Conservation (phyloP, 2,888 invertebrate species). For the Hyles lineata region DNA sequence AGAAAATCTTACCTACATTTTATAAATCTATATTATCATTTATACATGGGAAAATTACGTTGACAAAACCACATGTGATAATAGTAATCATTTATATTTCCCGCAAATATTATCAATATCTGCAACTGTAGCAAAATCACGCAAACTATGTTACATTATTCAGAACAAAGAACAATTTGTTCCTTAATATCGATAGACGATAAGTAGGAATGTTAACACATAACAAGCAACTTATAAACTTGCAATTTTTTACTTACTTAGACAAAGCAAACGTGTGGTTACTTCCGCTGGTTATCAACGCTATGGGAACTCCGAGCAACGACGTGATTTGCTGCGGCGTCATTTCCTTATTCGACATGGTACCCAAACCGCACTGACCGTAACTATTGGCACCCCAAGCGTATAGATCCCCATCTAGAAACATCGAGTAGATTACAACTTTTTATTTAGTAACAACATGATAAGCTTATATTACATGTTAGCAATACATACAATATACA, state of each 20-base stretch:
- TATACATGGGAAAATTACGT: neutral
- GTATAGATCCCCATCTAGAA: constrained; percentile 91
- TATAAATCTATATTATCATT: no score
- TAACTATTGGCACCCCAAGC: constrained; percentile 93
- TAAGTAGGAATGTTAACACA: neutral
- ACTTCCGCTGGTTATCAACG: constrained; percentile 91
- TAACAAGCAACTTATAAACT: neutral
- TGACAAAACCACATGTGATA: neutral
- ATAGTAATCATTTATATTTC: neutral
- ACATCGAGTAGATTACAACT: constrained; percentile 32
- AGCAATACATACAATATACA: no score
- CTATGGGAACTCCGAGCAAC: constrained; percentile 90
- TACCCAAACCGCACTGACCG: constrained; percentile 93
- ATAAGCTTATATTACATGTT: no score
- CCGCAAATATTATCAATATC: neutral
- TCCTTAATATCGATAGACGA: neutral
- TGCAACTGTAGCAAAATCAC: neutral
- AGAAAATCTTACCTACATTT: no score
- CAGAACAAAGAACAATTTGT: no score
- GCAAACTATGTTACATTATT: neutral
- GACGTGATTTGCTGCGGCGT: constrained; percentile 88
- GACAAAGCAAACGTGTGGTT: constrained; percentile 92
- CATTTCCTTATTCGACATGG: constrained; percentile 82
- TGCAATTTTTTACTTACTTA: constrained; percentile 80
- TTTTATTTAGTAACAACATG: neutral